Conservation (phyloP, 2,797 vertebrate species). For the Anniella stebbinsi region DNA sequence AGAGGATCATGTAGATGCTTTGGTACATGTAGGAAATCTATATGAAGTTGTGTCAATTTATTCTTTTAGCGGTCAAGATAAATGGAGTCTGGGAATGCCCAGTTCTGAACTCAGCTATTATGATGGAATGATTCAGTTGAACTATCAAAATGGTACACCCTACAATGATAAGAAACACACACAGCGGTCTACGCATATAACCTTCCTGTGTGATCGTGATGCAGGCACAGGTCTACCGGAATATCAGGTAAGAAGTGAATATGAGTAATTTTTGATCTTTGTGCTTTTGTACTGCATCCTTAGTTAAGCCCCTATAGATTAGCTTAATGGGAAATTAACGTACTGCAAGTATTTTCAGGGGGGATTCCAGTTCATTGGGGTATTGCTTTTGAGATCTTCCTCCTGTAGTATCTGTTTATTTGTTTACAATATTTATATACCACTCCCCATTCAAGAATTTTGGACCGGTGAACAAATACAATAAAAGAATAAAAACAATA, state of each 20-base stretch:
- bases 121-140: conserved; percentile 92
- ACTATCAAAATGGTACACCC: conserved; percentile 86
- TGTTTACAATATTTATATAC: too few species aligned
- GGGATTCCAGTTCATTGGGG: background rate
- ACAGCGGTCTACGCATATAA: conserved; percentile 87
- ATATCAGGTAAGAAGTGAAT: conserved; percentile 86
- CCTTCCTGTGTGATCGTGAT: conserved; percentile 91
- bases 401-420: background rate
- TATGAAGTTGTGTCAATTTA: background rate
- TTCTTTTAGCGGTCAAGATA: conserved; percentile 63
- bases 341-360: background rate
- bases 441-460: too few species aligned
- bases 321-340: background rate
- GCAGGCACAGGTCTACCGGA: conserved; percentile 87
- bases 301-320: background rate
- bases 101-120: conserved; percentile 91
- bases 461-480: too few species aligned
- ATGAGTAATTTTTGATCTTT: background rate
- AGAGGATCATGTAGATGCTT: background rate
- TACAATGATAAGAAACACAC: conserved; percentile 89
- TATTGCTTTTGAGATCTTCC: background rate
- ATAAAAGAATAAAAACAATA: too few species aligned
- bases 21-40: background rate
- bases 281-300: background rate
- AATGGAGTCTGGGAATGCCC: conserved; percentile 89